Evolutionary conservation across 2,797 vertebrate genomes (phyloP).

Genomic region (Gouania willdenowi): DNA sequence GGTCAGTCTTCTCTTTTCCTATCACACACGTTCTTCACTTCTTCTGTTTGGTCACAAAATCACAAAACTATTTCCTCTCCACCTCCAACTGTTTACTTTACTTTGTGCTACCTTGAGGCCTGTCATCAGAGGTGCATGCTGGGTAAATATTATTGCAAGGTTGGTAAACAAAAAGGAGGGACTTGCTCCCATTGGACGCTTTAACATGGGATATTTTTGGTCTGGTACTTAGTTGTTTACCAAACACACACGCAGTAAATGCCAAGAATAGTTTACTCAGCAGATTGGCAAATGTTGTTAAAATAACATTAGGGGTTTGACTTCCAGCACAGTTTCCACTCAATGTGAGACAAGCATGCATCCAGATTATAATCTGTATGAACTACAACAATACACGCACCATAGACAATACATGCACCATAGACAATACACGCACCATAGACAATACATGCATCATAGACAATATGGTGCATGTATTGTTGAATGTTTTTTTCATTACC

Average conservation of each 20-base stretch:
- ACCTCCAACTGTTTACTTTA: conserved; percentile 40
- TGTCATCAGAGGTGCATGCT: conserved; percentile 48
- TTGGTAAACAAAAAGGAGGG: conserved; percentile 52
- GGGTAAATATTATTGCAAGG: conserved; percentile 67
- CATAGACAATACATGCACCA: too few species aligned
- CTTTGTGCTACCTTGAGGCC: conserved; percentile 32
- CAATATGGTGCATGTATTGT: too few species aligned
- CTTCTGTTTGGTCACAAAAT: neutral
- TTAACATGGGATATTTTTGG: conserved; percentile 52
- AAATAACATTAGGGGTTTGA: conserved; percentile 36
- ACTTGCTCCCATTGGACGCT: conserved; percentile 24
- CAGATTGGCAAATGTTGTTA: conserved; percentile 21
- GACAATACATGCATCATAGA: too few species aligned
- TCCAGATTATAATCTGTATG: conserved; percentile 33
- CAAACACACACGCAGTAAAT: conserved; percentile 20
- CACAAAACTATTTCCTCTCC: neutral
- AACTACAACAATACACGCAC: conserved; percentile 28
- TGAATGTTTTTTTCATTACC: too few species aligned
- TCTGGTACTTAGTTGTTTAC: conserved; percentile 30
- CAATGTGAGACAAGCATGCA: conserved; percentile 9
- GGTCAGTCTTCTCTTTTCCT: neutral
- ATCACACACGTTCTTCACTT: neutral
- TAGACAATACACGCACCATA: too few species aligned
- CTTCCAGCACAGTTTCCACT: conserved; percentile 19
- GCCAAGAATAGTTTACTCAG: conserved; percentile 31